Base-by-base conservation (phyloP, 2,797 vertebrate species). In the Hydrolagus colliei region DNA sequence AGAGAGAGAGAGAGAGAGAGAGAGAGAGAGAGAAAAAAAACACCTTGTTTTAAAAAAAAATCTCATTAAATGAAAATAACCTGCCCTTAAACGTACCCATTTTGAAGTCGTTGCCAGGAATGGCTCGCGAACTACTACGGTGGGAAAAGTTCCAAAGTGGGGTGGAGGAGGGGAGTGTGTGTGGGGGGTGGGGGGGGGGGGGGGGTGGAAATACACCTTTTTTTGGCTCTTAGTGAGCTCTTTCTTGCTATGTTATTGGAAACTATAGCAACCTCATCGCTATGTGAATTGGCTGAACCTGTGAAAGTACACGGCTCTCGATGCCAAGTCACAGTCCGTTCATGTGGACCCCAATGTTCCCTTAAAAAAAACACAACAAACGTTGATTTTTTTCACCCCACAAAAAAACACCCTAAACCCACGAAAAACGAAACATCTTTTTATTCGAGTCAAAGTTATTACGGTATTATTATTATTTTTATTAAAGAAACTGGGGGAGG, bases 61-160 rank as follows among this genome's bases (percentile, higher is more conserved):
- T 71, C 27, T 68, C 16, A 68, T 52, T n/a, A 41, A 68, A 68
- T 82, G 2, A 35, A 80, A 68, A 9, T 82, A 65, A 71, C 79
- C 32, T 35, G 32, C 65, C 52, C 32, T 52, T 32, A 84, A 84
- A 52, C 63, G 13, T 41, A 41, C 32, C 71, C 18, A 71, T 11
- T 32, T 84, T 84, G 79, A 84, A 84, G 79, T 84, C 79, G 20
- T 16, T 84, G 79, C 79, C 79, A 84, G 79, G 65, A 84, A 71
- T 84, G 71, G 41, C 65, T 84, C 32, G 41, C 20, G 41, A 52
- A 52, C 41, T 84, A 71, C 79, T 84, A 68, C 32, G 2, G 65
- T 68, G 79, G 32, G 27, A 27, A 71, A 84, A 68, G 65, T 84
- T 68, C 41, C 79, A 84, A 84, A 84, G 27, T 27, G 27, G 0